phyloP scores from a whole-genome alignment of 2,888 invertebrate species.

The Ypsolopha sequella region DNA sequence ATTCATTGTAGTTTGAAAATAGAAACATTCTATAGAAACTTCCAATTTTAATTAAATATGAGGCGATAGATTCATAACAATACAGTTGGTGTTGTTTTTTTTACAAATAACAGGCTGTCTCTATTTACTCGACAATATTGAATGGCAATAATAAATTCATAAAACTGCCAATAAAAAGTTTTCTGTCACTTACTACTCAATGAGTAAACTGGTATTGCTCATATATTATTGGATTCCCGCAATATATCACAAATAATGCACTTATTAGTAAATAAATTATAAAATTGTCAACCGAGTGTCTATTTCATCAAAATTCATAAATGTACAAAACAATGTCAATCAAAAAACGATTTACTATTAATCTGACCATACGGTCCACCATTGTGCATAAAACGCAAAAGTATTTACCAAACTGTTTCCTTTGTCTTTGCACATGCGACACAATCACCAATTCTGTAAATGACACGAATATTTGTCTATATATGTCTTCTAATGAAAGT shows the following conservation, averaged over 20 bases:
- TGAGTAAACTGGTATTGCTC: slow-evolving; percentile 34
- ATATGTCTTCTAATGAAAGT: slow-evolving; percentile 57
- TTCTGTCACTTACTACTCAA: slow-evolving; percentile 23
- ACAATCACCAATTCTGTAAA: slow-evolving; percentile 3
- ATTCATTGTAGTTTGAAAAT: slow-evolving; percentile 64
- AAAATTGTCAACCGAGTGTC: slow-evolving; percentile 61
- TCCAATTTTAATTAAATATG: slow-evolving; percentile 53
- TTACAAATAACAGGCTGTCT: slow-evolving; percentile 28
- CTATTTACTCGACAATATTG: slow-evolving; percentile 14
- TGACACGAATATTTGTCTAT: slow-evolving; percentile 49
- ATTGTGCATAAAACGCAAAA: slow-evolving; percentile 60
- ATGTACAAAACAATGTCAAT: slow-evolving; percentile 53
- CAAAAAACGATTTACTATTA: slow-evolving; percentile 58
- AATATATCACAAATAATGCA: slow-evolving; percentile 66
- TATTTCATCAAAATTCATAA: slow-evolving; percentile 40
- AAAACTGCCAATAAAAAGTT: slow-evolving; percentile 22
- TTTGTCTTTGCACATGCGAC: slow-evolving; percentile 39
- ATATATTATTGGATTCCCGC: slow-evolving; percentile 40
- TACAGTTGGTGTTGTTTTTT: slow-evolving; percentile 50
- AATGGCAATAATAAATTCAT: slow-evolving; percentile 31
- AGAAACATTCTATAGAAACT: slow-evolving; percentile 60
- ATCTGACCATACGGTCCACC: slow-evolving; percentile 65
- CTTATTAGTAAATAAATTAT: slow-evolving; percentile 68
- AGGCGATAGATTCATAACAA: slow-evolving; percentile 38
- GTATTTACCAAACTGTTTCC: slow-evolving; percentile 44